A percentile compares a stretch with the other conserved stretches of the same genome.
Conservation (phyloP, 2,113 vertebrate genomes). For the Herpetotheres cachinnans region DNA sequence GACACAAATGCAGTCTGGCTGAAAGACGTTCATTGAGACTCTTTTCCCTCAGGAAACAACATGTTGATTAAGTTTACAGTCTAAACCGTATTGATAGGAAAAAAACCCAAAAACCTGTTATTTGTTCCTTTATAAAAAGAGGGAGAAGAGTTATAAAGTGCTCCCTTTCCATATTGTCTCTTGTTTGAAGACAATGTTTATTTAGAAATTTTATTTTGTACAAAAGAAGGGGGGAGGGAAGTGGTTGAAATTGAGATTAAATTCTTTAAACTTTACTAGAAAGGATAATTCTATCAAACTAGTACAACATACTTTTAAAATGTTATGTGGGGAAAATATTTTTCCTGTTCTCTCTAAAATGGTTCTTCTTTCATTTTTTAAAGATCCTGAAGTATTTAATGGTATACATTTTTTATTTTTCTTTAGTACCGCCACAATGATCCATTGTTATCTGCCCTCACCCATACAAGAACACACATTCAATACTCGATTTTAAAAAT, state of each 20-base stretch:
- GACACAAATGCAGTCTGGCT: neutral
- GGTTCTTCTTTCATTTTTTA: neutral
- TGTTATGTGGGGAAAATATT: neutral
- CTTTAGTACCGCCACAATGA: neutral
- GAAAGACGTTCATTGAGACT: neutral
- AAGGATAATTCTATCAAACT: neutral
- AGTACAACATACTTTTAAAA: neutral
- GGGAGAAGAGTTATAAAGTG: neutral
- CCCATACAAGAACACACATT: neutral
- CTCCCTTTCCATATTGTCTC: neutral
- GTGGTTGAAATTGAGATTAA: neutral
- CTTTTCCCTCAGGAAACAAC: neutral
- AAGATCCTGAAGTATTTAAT: neutral
- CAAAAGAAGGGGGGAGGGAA: fast-evolving
- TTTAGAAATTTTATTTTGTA: neutral
- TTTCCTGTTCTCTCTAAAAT: neutral
- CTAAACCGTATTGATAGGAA: fast-evolving
- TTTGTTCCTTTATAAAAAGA: neutral
- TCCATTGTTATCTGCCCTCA: neutral
- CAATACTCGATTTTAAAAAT: neutral
- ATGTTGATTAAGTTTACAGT: neutral
- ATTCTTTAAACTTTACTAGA: neutral
- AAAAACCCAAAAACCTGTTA: neutral
- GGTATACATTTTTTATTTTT: neutral
- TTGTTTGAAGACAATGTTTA: neutral